These are phyloP conservation scores for Seira musarum DNA, from an alignment of 2,888 invertebrate species.

Conservation along the genomic window DNA sequence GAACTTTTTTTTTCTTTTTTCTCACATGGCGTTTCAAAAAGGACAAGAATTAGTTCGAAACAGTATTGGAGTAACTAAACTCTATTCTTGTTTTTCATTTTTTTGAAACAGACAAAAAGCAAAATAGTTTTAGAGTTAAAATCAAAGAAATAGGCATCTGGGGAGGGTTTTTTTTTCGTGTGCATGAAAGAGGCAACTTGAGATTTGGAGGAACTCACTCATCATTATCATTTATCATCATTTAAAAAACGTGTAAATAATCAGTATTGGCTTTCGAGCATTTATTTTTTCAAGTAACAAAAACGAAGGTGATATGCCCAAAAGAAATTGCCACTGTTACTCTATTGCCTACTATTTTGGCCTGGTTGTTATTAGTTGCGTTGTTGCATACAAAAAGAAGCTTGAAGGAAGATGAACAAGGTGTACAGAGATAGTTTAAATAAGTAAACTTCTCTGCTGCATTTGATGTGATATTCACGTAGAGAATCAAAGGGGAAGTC, in stretches of 20 bases:
- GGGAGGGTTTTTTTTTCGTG: background rate
- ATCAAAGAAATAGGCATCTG: too few relatives aligned
- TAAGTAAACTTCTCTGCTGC: slow-evolving; percentile 4
- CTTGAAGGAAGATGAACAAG: slow-evolving; percentile 11
- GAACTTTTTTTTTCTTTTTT: background rate
- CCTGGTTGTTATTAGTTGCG: background rate
- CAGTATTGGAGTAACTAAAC: too few relatives aligned
- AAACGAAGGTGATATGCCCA: background rate
- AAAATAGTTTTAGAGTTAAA: background rate
- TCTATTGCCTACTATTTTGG: too few relatives aligned
- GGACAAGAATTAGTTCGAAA: too few relatives aligned
- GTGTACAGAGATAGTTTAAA: too few relatives aligned
- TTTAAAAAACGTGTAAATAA: background rate
- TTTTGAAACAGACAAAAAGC: background rate
- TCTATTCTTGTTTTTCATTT: too few relatives aligned
- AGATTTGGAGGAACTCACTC: background rate
- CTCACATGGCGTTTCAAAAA: too few relatives aligned
- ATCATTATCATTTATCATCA: too few relatives aligned
- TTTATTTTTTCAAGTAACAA: background rate
- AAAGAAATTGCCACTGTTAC: background rate
- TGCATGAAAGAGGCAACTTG: background rate
- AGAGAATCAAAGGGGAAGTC: background rate
- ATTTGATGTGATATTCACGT: slow-evolving; percentile 1
- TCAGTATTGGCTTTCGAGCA: too few relatives aligned
- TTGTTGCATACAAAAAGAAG: background rate